These are phyloP conservation scores for Sipunculus nudus DNA, from an alignment of 2,888 invertebrate genomes.

Conservation along the genomic window DNA sequence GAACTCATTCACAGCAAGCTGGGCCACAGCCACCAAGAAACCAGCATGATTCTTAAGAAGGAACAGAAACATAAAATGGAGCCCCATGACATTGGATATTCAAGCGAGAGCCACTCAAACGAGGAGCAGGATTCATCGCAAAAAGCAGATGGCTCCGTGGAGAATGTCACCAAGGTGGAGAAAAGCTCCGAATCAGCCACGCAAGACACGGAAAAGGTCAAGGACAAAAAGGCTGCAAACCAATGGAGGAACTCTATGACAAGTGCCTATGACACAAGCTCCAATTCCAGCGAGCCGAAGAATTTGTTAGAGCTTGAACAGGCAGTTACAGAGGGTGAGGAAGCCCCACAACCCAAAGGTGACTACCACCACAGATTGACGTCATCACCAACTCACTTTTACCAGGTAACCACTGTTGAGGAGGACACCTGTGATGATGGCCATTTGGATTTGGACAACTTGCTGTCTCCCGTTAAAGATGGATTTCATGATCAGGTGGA, in stretches of 20 bases:
- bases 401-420: no score
- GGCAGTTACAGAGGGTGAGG: no score
- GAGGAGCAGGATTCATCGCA: constrained; percentile 58
- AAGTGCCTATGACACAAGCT: constrained; percentile 39
- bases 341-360: no score
- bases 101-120: constrained; percentile 65
- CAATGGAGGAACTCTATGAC: constrained; percentile 38
- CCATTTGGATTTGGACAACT: no score
- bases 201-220: neutral
- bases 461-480: no score
- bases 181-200: neutral
- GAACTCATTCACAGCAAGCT: constrained; percentile 1
- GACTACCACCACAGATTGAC: no score
- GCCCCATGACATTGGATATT: constrained; percentile 64
- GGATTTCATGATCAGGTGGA: no score
- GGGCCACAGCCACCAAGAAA: no score
- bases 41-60: no score
- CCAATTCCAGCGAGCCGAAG: constrained; percentile 23
- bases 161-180: neutral
- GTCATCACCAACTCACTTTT: no score
- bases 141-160: constrained; percentile 21
- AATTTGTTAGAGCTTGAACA: constrained; percentile 11
- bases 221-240: constrained; percentile 5
- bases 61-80: constrained; percentile 10
- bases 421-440: no score